Percentiles rank a stretch among this genome's conserved stretches.
These are phyloP conservation scores for Ellobium chinense DNA, from an alignment of 2,888 invertebrate genomes.

Conservation along the genomic window DNA sequence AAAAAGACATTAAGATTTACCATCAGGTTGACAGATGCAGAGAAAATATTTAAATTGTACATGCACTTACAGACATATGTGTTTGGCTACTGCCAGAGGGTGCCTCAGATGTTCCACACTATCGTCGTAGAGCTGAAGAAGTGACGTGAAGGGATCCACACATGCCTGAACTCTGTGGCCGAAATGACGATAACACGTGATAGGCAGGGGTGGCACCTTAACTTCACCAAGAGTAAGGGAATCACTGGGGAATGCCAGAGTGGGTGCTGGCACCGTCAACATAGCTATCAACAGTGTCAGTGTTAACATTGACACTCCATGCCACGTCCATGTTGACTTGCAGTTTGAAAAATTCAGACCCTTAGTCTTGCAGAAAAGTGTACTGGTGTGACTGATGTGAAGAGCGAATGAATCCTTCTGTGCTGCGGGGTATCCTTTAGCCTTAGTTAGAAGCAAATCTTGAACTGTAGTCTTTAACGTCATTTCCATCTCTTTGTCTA, in stretches of 20 bases:
- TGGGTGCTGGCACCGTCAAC: neutral
- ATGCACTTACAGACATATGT: constrained; percentile 23
- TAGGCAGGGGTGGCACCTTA: neutral
- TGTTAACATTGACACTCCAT: too few species aligned
- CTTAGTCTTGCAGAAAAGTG: too few species aligned
- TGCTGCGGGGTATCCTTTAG: too few species aligned
- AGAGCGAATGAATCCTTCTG: too few species aligned
- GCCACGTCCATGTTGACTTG: too few species aligned
- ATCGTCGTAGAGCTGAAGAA: neutral
- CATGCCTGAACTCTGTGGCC: neutral
- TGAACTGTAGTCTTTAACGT: too few species aligned
- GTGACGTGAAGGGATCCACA: constrained; percentile 1
- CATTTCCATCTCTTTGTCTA: too few species aligned
- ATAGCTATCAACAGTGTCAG: neutral
- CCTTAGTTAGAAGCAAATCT: too few species aligned
- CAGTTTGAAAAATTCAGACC: too few species aligned
- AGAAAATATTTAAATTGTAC: neutral
- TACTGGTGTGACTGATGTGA: too few species aligned
- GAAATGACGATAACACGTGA: neutral
- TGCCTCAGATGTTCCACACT: neutral
- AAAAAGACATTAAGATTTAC: too few species aligned
- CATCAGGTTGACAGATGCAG: neutral
- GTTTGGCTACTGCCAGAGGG: neutral
- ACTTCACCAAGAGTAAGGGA: neutral
- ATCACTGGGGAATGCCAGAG: neutral